Base-by-base conservation (phyloP, 2,888 invertebrate species). In the Gymnoscelis rufifasciata region DNA sequence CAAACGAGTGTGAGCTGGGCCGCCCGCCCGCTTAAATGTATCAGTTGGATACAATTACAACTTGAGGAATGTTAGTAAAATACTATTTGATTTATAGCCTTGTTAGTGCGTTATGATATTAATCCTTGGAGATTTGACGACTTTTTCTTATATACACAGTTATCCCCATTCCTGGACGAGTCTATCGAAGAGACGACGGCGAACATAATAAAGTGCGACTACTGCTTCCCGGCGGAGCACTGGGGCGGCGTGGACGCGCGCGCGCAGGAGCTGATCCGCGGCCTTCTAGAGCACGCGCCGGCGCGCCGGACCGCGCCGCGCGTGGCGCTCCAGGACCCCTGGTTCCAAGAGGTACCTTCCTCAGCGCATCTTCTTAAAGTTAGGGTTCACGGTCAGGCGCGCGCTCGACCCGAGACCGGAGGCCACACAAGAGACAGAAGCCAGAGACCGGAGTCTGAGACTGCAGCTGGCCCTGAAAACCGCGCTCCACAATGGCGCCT, bases 121-220 rank as follows among this genome's bases (percentile, higher is more conserved):
- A 0, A 5, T 5, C 10, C 3, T n/a, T 27, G 3, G 27, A 10
- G n/a, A n/a, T n/a, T 4, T 10, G 1, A 10, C 5, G 10, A 27
- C 6, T 10, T 5, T 5, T 27, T 6, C 6, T 12, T 29, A 8
- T 30, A 7, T 14, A 8, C n/a, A 3, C 66, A 92, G 93, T 83
- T 95, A n/a, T 95, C 95, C 3, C 95, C 95, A 2, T 95, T 95
- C 79, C 80, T 95, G 52, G 94, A 95, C 69, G 95, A 95, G 69
- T 94, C 93, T 8, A 90, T 93, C 52, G 95, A 95, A 68, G 95
- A 95, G 79, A 95, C 95, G 13, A 94, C 94, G 28, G 92, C 94
- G 2, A 95, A 95, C 72, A 94, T 95, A 54, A 89, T 94, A 12
- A 93, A 94, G 70, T 93, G 93, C 69, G 94, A 95, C 83, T 95